These are phyloP conservation scores for Caenorhabditis becei DNA, from an alignment of 2,888 invertebrate genomes.

Conservation along the genomic window DNA sequence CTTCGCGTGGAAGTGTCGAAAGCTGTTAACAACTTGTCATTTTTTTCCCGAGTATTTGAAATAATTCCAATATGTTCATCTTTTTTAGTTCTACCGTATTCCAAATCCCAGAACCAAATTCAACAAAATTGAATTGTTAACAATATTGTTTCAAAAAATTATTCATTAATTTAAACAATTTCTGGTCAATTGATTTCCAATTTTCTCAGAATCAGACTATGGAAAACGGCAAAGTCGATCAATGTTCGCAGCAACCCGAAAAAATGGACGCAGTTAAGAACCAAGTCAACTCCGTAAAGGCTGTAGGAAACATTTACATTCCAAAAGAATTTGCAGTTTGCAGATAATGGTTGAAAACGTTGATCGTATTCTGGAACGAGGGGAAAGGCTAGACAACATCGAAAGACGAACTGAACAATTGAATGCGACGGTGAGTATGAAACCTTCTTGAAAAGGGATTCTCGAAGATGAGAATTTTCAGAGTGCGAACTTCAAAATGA, in stretches of 20 bases:
- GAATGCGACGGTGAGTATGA: conserved; percentile 70
- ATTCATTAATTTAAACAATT: too few relatives aligned
- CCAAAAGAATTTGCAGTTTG: conserved; percentile 18
- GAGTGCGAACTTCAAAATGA: conserved; percentile 71
- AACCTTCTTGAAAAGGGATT: too few relatives aligned
- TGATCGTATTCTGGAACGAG: conserved; percentile 77
- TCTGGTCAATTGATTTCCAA: too few relatives aligned
- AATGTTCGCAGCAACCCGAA: conserved; percentile 16
- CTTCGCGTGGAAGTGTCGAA: too few relatives aligned
- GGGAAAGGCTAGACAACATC: conserved; percentile 78
- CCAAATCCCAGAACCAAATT: too few relatives aligned
- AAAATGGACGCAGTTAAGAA: conserved; percentile 52
- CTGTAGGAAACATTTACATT: conserved; percentile 37
- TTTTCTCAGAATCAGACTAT: conserved; percentile 38
- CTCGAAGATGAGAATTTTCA: background rate
- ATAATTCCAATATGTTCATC: too few relatives aligned
- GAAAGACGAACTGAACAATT: conserved; percentile 73
- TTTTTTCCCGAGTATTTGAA: too few relatives aligned
- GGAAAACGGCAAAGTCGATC: conserved; percentile 30
- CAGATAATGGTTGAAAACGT: conserved; percentile 80
- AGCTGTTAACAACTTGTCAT: too few relatives aligned
- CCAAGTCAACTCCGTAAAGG: conserved; percentile 71
- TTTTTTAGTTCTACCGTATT: too few relatives aligned
- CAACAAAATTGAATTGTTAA: too few relatives aligned
- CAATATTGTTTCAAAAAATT: too few relatives aligned